Conservation (phyloP, 2,113 vertebrate genomes). For the Corydoras sp. region DNA sequence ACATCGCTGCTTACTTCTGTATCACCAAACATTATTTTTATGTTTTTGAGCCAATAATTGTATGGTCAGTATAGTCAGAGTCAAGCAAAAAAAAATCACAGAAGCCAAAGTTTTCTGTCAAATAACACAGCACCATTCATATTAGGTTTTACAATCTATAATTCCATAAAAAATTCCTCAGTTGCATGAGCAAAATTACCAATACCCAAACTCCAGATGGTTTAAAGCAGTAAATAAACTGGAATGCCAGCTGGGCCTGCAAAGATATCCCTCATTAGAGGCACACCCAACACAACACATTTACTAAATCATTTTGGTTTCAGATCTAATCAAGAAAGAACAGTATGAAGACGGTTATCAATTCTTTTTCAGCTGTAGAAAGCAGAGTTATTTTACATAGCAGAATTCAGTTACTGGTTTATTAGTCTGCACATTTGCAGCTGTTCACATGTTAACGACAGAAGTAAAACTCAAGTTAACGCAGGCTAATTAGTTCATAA, state of each 20-base stretch:
- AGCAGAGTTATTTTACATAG: neutral
- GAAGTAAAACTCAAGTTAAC: no score
- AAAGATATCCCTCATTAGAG: conserved; percentile 17
- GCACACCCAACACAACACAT: conserved; percentile 18
- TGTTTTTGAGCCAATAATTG: no score
- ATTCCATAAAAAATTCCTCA: conserved; percentile 6
- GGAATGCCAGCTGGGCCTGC: conserved; percentile 27
- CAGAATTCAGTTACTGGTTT: no score
- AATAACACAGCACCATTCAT: neutral
- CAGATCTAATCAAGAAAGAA: conserved; percentile 24
- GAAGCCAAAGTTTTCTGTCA: neutral
- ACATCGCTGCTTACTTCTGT: no score
- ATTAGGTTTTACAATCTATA: neutral
- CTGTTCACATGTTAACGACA: no score
- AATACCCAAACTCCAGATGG: conserved; percentile 17
- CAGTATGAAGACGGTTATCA: conserved; percentile 8
- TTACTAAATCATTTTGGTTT: conserved; percentile 22
- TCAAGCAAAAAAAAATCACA: no score
- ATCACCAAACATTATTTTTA: no score
- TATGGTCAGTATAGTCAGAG: no score
- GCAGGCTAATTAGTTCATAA: no score
- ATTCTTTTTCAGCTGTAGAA: conserved; percentile 7
- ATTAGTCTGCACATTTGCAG: no score
- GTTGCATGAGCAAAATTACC: neutral
- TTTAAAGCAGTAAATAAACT: conserved; percentile 1